Conservation (phyloP, 1,140 invertebrate genomes). For the Sitophilus oryzae region DNA sequence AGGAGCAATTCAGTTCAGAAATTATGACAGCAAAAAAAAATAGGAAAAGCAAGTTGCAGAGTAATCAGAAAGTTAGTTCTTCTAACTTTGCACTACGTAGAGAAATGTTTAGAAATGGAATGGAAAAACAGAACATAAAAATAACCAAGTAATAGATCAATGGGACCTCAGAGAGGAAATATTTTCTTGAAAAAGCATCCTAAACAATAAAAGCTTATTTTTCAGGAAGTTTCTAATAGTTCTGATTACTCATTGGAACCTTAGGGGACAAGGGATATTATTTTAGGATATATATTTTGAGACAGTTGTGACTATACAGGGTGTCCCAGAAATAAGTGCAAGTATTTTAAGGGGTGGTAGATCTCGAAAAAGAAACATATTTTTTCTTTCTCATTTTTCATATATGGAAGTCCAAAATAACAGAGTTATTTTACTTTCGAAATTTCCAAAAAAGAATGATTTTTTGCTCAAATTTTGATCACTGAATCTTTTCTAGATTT, state of each 20-base stretch:
- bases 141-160: neutral
- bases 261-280: conserved; percentile 3
- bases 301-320: conserved; percentile 11
- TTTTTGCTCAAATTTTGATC: too few relatives aligned
- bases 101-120: neutral
- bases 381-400: neutral
- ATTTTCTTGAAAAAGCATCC: neutral
- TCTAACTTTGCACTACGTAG: neutral
- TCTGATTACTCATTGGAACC: neutral
- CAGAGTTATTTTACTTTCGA: too few relatives aligned
- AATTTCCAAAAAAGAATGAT: too few relatives aligned
- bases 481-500: too few relatives aligned
- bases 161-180: neutral
- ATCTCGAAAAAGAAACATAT: too few relatives aligned
- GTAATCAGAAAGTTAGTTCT: neutral
- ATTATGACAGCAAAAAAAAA: too few relatives aligned
- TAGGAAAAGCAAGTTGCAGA: neutral
- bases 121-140: neutral
- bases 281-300: conserved; percentile 13
- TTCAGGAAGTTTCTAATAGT: neutral
- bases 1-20: too few relatives aligned
- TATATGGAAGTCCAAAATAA: too few relatives aligned
- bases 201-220: neutral
- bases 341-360: too few relatives aligned
- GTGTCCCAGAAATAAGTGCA: too few relatives aligned